Evolutionary conservation across 2,888 invertebrate genomes (phyloP), one percentile per base, ranked within the genome.

Genomic region (Ornithoptera priamus): DNA sequence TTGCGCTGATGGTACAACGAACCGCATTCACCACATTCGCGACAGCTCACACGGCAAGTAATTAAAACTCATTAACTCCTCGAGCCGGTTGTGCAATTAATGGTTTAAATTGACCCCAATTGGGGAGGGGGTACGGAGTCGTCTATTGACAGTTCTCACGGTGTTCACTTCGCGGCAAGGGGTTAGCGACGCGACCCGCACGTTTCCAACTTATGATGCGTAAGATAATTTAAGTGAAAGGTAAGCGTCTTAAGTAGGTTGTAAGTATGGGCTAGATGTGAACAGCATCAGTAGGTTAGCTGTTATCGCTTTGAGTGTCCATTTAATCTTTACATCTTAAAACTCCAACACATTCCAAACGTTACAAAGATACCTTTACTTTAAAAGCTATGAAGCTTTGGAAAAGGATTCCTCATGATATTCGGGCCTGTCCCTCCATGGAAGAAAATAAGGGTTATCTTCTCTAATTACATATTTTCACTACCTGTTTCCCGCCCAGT

Each of bases 101-200:
- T 69, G 50, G 62, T 69, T 62, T 62, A 58, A 69, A 66, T 69
- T 69, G 66, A 69, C 69, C 65, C 66, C 69, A 69, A 69, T 69
- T 69, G 69, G n/a, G 46, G 30, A 20, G 69, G n/a, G 46, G 30
- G 20, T 61, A 30, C 53, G 18, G 42, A 22, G 20, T 46, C n/a
- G 57, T 30, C 50, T 69, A 69, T 69, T 64, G 64, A 65, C 64
- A 69, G 57, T 69, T 69, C 69, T 66, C 69, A 69, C 69, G 69
- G 69, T 66, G 22, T 50, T 30, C 53, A 50, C 64, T 60, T 65
- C 59, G 36, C 18, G 36, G 59, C n/a, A 24, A 30, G 66, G 62
- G 69, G 69, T 69, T 62, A 65, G 46, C 59, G 50, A 17, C 30
- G 56, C 30, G 69, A 69, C 69, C 62, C 30, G 56, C 65, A 61